phyloP scores from a whole-genome alignment of 1,140 invertebrate species.

The Drosophila pseudoobscura region DNA sequence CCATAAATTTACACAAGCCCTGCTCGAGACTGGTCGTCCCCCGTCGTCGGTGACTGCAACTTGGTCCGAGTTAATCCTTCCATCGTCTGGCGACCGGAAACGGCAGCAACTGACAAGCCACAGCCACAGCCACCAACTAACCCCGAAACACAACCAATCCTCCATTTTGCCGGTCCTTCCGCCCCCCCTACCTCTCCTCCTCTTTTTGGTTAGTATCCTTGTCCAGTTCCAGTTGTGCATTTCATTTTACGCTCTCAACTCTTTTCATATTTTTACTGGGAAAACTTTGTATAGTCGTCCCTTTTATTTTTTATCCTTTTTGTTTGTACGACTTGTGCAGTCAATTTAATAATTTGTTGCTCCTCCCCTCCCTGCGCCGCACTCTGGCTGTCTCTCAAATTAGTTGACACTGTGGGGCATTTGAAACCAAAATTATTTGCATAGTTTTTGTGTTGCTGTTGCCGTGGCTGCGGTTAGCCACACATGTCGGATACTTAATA shows the following conservation, averaged over 20 bases:
- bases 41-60: constrained; percentile 26
- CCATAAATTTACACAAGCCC: constrained; percentile 67
- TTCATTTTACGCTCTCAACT: constrained; percentile 47
- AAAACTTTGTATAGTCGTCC: constrained; percentile 34
- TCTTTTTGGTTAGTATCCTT: constrained; percentile 5
- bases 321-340: constrained; percentile 39
- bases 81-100: constrained; percentile 63
- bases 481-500: constrained; percentile 61
- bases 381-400: constrained; percentile 17
- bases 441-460: constrained; percentile 26
- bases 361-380: background rate
- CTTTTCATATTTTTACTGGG: constrained; percentile 53
- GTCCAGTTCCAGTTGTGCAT: constrained; percentile 35
- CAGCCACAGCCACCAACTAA: constrained; percentile 55
- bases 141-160: constrained; percentile 54
- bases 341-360: constrained; percentile 70
- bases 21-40: constrained; percentile 20
- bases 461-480: constrained; percentile 28
- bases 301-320: constrained; percentile 20
- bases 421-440: constrained; percentile 36
- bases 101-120: constrained; percentile 61
- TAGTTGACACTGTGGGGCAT: constrained; percentile 41
- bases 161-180: background rate
- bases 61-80: constrained; percentile 64
- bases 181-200: background rate